Base-by-base conservation (phyloP, 2,113 vertebrate species). In the Corythaixoides concolor region DNA sequence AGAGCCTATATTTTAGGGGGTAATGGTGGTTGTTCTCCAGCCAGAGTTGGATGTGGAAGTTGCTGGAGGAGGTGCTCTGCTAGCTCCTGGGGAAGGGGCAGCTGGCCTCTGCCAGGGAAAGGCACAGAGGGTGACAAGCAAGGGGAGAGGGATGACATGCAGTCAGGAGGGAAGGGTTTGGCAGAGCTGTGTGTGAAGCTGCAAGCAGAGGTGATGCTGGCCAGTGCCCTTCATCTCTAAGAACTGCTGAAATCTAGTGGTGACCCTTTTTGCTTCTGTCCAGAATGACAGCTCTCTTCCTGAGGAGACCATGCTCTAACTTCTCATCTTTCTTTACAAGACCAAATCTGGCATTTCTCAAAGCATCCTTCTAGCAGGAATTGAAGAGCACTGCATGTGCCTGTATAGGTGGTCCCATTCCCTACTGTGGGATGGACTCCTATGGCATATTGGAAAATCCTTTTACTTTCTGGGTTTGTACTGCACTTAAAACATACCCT, bases 331-430 rank as follows among this genome's bases (percentile, higher is more conserved):
- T 3, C 37, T 18, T 47, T 30, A 1, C 22, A 3, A 30, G 19
- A 4, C 87, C 64, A 3, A 37, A 12, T 47, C 47, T 11, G 50
- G 35, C 33, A 2, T 4, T 89, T 67, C 78, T 41, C 14, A 6
- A 37, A 64, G 55, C 18, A 13, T 12, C 33, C 32, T 62, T 45
- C 68, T 1, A 23, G 30, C 49, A 13, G 84, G 67, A 72, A 70
- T 35, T 45, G 0, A 1, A 3, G 6, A 45, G 82, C 26, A 4
- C 30, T 12, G 13, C 15, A 0, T 0, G 0, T n/a, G 20, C 52
- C 37, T 0, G 32, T 11, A 1, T 33, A 43, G 75, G 85, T 13
- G 66, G 4, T 59, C 72, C 28, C 32, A 0, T 81, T 64, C 62
- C 60, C 19, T 12, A 0, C 32, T 2, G 3, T 4, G 53, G 55